phyloP scores from a whole-genome alignment of 2,888 invertebrate species.

The Rhyacophila evoluta region DNA sequence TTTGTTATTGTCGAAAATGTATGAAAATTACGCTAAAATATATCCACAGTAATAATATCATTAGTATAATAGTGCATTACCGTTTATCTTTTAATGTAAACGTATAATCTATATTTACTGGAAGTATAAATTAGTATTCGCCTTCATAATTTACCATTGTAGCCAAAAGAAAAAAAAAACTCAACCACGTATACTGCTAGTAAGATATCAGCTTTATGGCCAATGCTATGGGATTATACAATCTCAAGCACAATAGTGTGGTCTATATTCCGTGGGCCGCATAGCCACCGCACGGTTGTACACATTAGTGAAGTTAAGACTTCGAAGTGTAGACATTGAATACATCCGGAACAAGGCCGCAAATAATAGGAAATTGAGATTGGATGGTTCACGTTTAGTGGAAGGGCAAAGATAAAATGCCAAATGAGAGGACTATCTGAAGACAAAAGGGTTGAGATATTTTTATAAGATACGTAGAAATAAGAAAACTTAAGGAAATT shows the following conservation, averaged over 20 bases:
- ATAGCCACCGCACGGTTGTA: background rate
- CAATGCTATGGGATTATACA: conserved; percentile 10
- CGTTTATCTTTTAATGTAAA: too few species aligned
- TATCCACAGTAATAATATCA: too few species aligned
- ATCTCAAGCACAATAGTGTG: conserved; percentile 3
- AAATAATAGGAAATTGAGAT: background rate
- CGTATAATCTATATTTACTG: background rate
- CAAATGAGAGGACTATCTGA: background rate
- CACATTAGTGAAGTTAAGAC: conserved; percentile 2
- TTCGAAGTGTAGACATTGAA: conserved; percentile 12
- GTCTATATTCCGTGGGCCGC: background rate
- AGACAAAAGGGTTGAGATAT: too few species aligned
- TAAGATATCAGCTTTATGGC: background rate
- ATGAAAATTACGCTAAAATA: too few species aligned
- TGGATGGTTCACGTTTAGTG: background rate
- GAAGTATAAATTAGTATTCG: background rate
- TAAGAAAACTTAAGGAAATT: too few species aligned
- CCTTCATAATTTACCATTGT: background rate
- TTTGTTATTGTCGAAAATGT: too few species aligned
- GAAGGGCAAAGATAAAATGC: background rate
- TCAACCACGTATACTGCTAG: background rate
- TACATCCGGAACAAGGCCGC: conserved; percentile 2
- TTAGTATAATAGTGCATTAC: too few species aligned
- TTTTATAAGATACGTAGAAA: too few species aligned
- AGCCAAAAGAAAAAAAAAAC: background rate